phyloP scores from a whole-genome alignment of 2,113 vertebrate genomes.

The Merops nubicus region DNA sequence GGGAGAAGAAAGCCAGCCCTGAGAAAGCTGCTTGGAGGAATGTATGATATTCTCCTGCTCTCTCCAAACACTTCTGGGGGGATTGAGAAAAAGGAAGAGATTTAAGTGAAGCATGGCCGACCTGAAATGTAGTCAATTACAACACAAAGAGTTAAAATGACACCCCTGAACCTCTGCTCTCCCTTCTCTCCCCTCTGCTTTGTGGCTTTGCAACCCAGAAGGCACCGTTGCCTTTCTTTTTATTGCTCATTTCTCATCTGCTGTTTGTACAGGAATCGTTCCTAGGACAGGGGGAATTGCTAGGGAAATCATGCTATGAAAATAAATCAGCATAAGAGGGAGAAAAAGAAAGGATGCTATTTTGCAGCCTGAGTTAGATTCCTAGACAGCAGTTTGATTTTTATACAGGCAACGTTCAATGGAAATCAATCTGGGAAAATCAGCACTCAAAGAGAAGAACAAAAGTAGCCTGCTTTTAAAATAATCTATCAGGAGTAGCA shows the following conservation, averaged over 20 bases:
- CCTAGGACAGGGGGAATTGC: accelerated
- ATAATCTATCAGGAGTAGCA: background rate
- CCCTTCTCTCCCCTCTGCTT: slow-evolving; percentile 2
- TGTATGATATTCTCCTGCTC: background rate
- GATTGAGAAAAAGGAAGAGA: slow-evolving; percentile 19
- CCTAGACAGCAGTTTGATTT: background rate
- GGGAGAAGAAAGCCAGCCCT: slow-evolving; percentile 35
- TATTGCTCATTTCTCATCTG: background rate
- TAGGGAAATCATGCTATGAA: background rate
- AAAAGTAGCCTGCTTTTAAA: background rate
- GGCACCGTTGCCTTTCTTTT: background rate
- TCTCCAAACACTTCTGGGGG: background rate
- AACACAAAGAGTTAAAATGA: slow-evolving; percentile 56
- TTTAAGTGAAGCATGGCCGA: background rate
- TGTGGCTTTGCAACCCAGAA: background rate
- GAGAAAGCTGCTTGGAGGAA: slow-evolving; percentile 24
- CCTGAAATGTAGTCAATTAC: slow-evolving; percentile 64
- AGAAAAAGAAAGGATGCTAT: background rate
- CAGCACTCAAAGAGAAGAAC: background rate
- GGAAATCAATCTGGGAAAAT: background rate
- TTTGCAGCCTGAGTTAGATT: background rate
- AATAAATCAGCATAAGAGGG: background rate
- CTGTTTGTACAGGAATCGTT: background rate
- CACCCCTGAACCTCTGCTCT: slow-evolving; percentile 10
- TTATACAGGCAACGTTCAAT: background rate